Conservation (phyloP, 1,140 invertebrate genomes). For the Leptinotarsa undecemlineata region DNA sequence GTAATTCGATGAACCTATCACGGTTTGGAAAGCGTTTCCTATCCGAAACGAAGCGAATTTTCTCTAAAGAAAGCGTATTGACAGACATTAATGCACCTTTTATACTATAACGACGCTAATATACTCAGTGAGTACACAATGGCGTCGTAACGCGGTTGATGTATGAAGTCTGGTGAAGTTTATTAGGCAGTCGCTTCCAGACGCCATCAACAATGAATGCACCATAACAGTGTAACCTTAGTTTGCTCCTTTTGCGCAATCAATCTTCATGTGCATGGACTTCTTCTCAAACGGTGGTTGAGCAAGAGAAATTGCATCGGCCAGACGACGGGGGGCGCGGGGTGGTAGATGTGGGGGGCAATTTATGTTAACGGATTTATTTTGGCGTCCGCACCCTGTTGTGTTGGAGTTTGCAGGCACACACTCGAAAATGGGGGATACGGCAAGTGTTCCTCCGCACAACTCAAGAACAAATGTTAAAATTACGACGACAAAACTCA, state of each 20-base stretch:
- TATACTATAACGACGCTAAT: slow-evolving; percentile 21
- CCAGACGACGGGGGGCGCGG: neutral
- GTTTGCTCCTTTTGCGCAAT: slow-evolving; percentile 14
- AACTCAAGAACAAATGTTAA: no score
- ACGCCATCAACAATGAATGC: slow-evolving; percentile 22
- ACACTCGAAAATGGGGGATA: no score
- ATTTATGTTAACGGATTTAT: slow-evolving; percentile 3
- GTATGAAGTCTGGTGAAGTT: slow-evolving; percentile 21
- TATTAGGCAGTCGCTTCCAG: slow-evolving; percentile 13
- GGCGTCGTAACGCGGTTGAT: slow-evolving; percentile 15
- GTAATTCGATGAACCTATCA: slow-evolving; percentile 7
- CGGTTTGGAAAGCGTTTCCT: neutral
- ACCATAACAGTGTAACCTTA: slow-evolving; percentile 10
- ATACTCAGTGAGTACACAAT: slow-evolving; percentile 18
- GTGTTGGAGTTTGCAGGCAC: neutral
- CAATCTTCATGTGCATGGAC: slow-evolving; percentile 20
- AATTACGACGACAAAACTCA: no score
- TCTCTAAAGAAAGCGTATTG: slow-evolving; percentile 13
- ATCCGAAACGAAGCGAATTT: neutral
- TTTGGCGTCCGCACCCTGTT: neutral
- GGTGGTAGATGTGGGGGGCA: neutral
- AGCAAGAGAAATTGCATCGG: slow-evolving; percentile 14
- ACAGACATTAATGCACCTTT: slow-evolving; percentile 20
- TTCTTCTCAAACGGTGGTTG: slow-evolving; percentile 18
- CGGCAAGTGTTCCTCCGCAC: no score